phyloP scores from a whole-genome alignment of 2,797 vertebrate genomes.

The Cercopithecus petaurista region DNA sequence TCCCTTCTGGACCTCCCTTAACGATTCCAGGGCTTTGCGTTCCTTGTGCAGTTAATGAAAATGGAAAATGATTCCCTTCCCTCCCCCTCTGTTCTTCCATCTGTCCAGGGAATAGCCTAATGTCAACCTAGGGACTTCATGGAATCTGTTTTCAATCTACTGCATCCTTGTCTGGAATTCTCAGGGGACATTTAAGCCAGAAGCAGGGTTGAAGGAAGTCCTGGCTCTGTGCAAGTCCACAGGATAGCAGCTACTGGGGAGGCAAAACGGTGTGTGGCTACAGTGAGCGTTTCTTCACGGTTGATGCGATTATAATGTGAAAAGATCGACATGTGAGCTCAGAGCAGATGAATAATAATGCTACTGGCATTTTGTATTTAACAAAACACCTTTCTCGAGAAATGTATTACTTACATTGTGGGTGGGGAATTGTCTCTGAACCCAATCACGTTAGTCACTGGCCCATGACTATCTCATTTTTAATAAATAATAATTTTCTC shows the following conservation, averaged over 20 bases:
- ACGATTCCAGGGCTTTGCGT: background rate
- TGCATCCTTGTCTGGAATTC: background rate
- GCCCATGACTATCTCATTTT: constrained; percentile 72
- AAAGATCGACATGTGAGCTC: background rate
- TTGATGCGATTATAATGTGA: background rate
- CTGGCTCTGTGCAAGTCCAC: background rate
- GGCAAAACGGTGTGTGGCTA: background rate
- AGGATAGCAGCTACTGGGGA: background rate
- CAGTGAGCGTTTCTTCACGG: background rate
- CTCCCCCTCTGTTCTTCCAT: background rate
- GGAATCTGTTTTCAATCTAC: background rate
- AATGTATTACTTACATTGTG: constrained; percentile 53
- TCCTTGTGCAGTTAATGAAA: background rate
- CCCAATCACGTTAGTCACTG: constrained; percentile 67
- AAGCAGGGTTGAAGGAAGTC: background rate
- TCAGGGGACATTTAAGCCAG: background rate
- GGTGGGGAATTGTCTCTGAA: constrained; percentile 68
- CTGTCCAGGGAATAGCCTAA: background rate
- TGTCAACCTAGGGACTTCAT: background rate
- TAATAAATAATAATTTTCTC: constrained; percentile 79
- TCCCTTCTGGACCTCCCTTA: background rate
- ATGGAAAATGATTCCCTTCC: background rate
- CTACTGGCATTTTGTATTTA: constrained; percentile 53
- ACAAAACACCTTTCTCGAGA: constrained; percentile 61
- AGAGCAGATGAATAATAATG: constrained; percentile 13